Evolutionary conservation across 2,888 invertebrate genomes (phyloP).

Genomic region (Teleiodes luculella): DNA sequence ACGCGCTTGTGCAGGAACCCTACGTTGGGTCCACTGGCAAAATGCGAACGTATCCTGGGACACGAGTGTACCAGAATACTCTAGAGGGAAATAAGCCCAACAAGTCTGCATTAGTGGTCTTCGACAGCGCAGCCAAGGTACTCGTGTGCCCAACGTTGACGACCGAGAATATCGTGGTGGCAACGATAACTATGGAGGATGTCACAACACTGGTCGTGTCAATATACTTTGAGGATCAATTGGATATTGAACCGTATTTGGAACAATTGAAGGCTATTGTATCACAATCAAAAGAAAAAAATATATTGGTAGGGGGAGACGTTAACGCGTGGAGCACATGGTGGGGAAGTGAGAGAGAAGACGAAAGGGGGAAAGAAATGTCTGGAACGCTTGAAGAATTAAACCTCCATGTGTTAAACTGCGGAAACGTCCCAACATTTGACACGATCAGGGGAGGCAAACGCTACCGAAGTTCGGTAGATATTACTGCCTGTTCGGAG

Average conservation of each 20-base stretch:
- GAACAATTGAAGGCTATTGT: neutral
- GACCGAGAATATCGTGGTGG: conserved; percentile 9
- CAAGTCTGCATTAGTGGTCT: conserved; percentile 13
- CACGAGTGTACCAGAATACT: conserved; percentile 4
- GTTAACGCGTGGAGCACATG: conserved; percentile 10
- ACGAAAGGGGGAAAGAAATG: conserved; percentile 21
- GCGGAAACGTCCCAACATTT: conserved; percentile 17
- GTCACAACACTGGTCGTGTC: neutral
- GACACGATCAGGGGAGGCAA: conserved; percentile 4
- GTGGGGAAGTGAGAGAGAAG: conserved; percentile 22
- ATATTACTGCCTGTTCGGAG: conserved; percentile 6
- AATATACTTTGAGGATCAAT: neutral
- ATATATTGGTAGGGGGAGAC: neutral
- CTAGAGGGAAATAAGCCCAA: neutral
- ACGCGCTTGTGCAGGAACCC: conserved; percentile 21
- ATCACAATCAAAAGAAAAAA: neutral
- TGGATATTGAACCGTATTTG: neutral
- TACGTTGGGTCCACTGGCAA: conserved; percentile 9
- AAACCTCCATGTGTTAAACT: conserved; percentile 11
- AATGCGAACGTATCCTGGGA: conserved; percentile 3
- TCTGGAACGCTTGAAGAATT: conserved; percentile 7
- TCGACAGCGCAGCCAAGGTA: neutral
- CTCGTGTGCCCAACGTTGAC: neutral
- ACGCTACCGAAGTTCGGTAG: neutral
- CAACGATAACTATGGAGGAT: neutral